Base-by-base conservation (phyloP, 2,888 invertebrate species). In the Hedychridium roseum region DNA sequence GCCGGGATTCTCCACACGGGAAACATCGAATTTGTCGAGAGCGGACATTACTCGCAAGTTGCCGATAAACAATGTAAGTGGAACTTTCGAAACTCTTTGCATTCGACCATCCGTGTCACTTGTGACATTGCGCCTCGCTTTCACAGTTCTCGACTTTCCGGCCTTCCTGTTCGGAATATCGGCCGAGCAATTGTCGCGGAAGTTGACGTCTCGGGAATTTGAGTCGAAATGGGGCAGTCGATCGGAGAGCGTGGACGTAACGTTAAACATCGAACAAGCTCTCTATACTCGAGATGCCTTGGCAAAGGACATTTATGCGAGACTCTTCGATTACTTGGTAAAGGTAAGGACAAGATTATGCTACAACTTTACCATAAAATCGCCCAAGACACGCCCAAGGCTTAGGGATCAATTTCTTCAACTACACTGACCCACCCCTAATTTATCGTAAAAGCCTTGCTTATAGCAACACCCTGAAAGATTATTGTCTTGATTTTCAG, bases 181-280 rank as follows among this genome's bases (percentile, higher is more conserved):
- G 26, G 66, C 79, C 11, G 82, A 83, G 5, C 73, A 81, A 37
- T 76, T 88, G 54, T 80, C 81, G 42, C 79, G 79, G 50, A 88
- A 88, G 71, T 68, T 88, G 57, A 83, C 82, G 9, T 85, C 86
- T 41, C 80, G 86, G 15, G 79, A 82, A 50, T 85, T 88, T 80
- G 87, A 87, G 69, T 84, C 84, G 50, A 86, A 86, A 77, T 87
- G 88, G 87, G 88, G 88, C 37, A 81, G 81, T 18, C 82, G 85
- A 62, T 82, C 83, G 7, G 88, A 88, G 66, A 82, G 81, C 42
- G 85, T 88, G 28, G 84, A 87, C 64, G 83, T 88, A 47, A 85
- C 84, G 3, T 74, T 86, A 37, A 88, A 86, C 64, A 81, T 83
- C 3, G 85, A 86, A 57, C 87, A 88, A 72, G 86, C 88, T 1